Percentiles rank a stretch among this genome's conserved stretches.
phyloP scores from a whole-genome alignment of 2,888 invertebrate genomes.

The Poecilobothrus nobilitatus region DNA sequence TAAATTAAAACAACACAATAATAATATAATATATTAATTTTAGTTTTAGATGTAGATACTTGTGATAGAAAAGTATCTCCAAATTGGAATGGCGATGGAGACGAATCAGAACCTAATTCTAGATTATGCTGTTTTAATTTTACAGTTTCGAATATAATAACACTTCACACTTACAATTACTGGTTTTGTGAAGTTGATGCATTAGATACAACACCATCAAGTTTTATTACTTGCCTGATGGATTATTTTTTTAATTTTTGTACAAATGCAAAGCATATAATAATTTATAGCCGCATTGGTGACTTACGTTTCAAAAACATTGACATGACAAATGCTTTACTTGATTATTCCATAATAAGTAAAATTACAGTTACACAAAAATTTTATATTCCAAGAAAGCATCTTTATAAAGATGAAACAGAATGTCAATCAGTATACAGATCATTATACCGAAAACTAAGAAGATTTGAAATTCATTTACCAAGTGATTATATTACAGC shows the following conservation, averaged over 20 bases:
- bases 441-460: background rate
- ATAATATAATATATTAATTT: background rate
- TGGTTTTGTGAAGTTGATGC: constrained; percentile 10
- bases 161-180: background rate
- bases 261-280: background rate
- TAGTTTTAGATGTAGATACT: background rate
- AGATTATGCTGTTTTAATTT: constrained; percentile 8
- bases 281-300: background rate
- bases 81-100: background rate
- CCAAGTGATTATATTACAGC: constrained; percentile 10
- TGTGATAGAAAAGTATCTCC: background rate
- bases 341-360: background rate
- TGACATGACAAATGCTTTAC: constrained; percentile 9
- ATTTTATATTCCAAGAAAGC: background rate
- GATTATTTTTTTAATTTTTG: constrained; percentile 7
- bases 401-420: background rate
- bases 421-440: background rate
- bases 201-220: background rate
- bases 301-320: background rate
- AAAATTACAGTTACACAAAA: constrained; percentile 9
- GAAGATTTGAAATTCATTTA: constrained; percentile 7
- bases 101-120: background rate
- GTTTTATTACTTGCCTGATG: constrained; percentile 6
- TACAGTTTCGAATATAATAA: background rate
- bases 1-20: too few species aligned